Conservation (phyloP, 2,113 vertebrate species). For the Solea solea region DNA sequence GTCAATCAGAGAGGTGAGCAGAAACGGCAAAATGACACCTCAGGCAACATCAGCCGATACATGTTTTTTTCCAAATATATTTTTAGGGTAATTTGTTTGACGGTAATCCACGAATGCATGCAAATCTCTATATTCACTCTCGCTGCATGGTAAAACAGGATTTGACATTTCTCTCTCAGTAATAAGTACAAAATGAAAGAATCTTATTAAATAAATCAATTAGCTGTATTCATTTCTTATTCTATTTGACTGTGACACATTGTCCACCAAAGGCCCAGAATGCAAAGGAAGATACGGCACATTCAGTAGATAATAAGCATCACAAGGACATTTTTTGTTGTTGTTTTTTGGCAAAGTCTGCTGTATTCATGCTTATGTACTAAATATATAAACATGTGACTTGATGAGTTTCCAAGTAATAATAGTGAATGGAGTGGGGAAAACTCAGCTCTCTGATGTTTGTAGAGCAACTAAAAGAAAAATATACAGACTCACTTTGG, state of each 20-base stretch:
- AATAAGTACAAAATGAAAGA: constrained; percentile 25
- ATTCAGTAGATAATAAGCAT: constrained; percentile 8
- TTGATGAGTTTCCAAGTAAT: background rate
- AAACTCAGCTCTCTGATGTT: no score
- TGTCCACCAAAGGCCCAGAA: background rate
- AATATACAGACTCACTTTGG: background rate
- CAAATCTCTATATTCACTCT: constrained; percentile 10
- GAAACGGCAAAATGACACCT: constrained; percentile 14
- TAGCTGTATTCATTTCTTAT: constrained; percentile 7
- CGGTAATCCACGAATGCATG: background rate
- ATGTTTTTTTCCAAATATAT: background rate
- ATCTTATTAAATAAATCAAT: constrained; percentile 30
- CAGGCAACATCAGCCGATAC: background rate
- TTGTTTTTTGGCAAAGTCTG: background rate
- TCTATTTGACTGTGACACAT: constrained; percentile 17
- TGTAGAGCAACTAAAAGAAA: background rate
- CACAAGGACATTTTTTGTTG: background rate
- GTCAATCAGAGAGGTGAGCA: constrained; percentile 97
- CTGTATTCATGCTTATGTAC: constrained; percentile 6
- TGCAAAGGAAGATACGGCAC: constrained; percentile 4
- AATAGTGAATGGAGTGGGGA: background rate
- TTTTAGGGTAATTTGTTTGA: background rate
- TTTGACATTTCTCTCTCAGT: constrained; percentile 5
- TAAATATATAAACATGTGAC: background rate
- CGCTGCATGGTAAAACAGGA: background rate